Percentiles rank a stretch among this genome's conserved stretches.
phyloP scores from a whole-genome alignment of 2,888 invertebrate genomes.

The Xestia xanthographa region DNA sequence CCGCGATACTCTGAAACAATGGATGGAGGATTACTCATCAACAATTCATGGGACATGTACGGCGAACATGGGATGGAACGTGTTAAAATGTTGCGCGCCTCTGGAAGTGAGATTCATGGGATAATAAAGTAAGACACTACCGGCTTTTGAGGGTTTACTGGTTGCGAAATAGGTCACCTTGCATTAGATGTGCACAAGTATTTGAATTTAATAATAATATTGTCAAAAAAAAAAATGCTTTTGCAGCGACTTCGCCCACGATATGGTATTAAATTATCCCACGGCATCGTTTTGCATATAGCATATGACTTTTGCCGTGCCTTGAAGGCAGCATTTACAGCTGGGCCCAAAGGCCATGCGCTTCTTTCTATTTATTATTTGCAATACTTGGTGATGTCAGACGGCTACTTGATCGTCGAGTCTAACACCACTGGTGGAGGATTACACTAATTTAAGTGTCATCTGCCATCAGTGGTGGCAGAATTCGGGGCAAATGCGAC shows the following conservation, averaged over 20 bases:
- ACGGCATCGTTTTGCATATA: neutral
- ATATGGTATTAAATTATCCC: neutral
- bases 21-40: constrained; percentile 48
- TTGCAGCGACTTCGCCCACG: neutral
- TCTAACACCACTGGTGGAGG: too few species aligned
- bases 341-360: too few species aligned
- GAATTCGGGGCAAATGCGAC: too few species aligned
- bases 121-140: constrained; percentile 45
- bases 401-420: too few species aligned
- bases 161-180: constrained; percentile 4
- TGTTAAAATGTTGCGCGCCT: constrained; percentile 44
- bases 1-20: constrained; percentile 74
- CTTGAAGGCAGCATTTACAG: too few species aligned
- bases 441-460: too few species aligned
- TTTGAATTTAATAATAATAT: neutral
- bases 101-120: constrained; percentile 43
- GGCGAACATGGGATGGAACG: constrained; percentile 25
- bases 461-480: too few species aligned
- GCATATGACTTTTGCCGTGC: neutral
- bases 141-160: constrained; percentile 21
- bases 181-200: neutral
- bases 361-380: too few species aligned
- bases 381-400: too few species aligned
- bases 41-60: constrained; percentile 49
- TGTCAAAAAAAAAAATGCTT: neutral